Evolutionary conservation across 2,888 invertebrate species (phyloP).

Genomic region (Diarsia mendica): DNA sequence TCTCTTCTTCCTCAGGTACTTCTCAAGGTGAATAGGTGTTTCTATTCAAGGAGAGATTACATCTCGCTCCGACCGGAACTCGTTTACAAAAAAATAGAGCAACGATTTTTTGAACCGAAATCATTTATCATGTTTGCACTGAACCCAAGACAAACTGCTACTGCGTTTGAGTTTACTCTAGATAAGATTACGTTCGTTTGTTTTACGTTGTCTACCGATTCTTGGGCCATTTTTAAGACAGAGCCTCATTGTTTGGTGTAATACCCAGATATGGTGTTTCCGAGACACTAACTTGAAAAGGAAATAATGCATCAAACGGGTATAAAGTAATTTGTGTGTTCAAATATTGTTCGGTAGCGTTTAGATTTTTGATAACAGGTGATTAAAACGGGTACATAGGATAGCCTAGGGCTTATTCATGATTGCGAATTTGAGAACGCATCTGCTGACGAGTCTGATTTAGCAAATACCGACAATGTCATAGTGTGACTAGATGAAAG

Average conservation of each 20-base stretch:
- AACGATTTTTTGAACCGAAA: constrained; percentile 88
- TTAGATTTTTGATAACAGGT: neutral
- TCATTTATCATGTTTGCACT: constrained; percentile 90
- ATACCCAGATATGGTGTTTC: constrained; percentile 79
- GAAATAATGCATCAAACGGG: constrained; percentile 72
- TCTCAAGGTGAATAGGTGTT: constrained; percentile 90
- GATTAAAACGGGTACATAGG: neutral
- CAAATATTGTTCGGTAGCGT: constrained; percentile 11
- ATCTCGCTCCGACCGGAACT: constrained; percentile 87
- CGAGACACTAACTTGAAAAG: constrained; percentile 75
- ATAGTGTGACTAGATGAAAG: neutral
- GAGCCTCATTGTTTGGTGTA: constrained; percentile 85
- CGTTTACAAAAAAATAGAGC: constrained; percentile 86
- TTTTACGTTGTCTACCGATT: constrained; percentile 88
- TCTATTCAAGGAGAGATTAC: constrained; percentile 86
- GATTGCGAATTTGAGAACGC: neutral
- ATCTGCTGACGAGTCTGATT: neutral
- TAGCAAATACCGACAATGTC: neutral
- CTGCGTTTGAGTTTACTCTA: constrained; percentile 88
- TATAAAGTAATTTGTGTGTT: constrained; percentile 30
- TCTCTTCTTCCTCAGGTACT: constrained; percentile 90
- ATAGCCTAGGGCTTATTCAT: neutral
- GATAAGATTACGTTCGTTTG: constrained; percentile 89
- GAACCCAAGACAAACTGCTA: constrained; percentile 90
- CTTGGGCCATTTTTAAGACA: constrained; percentile 86